Evolutionary conservation across 2,113 vertebrate genomes (phyloP), one percentile per base, ranked within the genome.

Genomic region (Poeciliopsis retropinna): DNA sequence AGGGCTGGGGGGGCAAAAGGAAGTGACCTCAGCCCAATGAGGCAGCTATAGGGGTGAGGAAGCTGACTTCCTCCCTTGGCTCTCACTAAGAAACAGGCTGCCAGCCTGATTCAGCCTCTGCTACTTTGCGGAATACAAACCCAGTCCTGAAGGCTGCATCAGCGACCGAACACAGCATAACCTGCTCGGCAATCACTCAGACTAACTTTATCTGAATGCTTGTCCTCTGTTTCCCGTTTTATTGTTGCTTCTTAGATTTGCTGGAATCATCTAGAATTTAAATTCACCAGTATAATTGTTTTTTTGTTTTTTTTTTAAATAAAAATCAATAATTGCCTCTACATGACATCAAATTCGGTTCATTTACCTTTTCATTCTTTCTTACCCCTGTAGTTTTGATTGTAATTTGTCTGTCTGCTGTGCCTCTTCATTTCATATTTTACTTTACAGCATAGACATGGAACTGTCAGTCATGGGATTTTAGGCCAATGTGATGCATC

Each of bases 11-110:
- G 94, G 95, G 95, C 93, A 94, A 96, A 94, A 96, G 96, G 97
- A 97, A 97, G 96, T 97, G 97, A 98, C 96, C 96, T 97, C 95
- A 95, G 94, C 74, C 95, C 96, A 95, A 94, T 95, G 96, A 96
- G 95, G 95, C 96, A 95, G 93, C 96, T 95, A 93, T 94, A 94
- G 95, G 95, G 95, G 95, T 95, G 95, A 96, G 95, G 93, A 92
- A 94, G 95, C 95, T 95, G 95, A 96, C 96, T 97, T 97, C 95
- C 96, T 96, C 96, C 96, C 95, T 94, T 94, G 95, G 95, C 95
- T 96, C 96, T 95, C 95, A 94, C 96, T 95, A 96, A 96, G 96
- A 95, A 96, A 95, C 96, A 85, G 94, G 93, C 96, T 97, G 96
- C 95, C 95, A 95, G 95, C 87, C 91, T 92, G 92, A 95, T 96